A percentile compares a stretch with the other conserved stretches of the same genome.
These are phyloP conservation scores for Istiophorus platypterus DNA, from an alignment of 2,113 vertebrate species.

Conservation along the genomic window DNA sequence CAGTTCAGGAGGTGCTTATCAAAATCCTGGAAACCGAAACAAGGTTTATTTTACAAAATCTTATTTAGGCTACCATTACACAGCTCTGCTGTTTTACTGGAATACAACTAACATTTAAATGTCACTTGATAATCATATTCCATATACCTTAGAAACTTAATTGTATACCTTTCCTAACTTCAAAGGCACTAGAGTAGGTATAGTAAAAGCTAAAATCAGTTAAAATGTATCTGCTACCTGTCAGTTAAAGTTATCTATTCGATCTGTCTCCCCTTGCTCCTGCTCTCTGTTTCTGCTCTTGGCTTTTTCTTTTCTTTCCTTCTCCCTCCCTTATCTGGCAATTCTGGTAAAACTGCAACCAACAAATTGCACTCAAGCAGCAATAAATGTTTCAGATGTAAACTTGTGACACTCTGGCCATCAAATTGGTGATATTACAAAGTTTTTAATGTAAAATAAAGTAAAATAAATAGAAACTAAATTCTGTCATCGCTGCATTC, in stretches of 20 bases:
- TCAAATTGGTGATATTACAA: background rate
- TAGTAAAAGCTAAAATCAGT: background rate
- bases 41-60: background rate
- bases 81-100: background rate
- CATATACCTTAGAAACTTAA: background rate
- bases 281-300: background rate
- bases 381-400: too few species aligned
- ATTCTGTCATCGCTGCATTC: background rate
- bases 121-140: background rate
- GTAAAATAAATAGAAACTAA: too few species aligned
- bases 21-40: background rate
- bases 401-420: background rate
- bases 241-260: background rate
- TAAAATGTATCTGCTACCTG: background rate
- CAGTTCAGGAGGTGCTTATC: too few species aligned
- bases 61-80: background rate
- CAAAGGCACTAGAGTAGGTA: background rate
- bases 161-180: background rate
- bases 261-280: background rate
- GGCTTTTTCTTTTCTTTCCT: background rate
- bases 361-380: too few species aligned
- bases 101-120: background rate
- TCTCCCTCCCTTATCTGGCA: background rate
- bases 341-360: background rate
- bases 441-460: background rate